Conservation (phyloP, 2,113 vertebrate genomes). For the Stegostoma tigrinum region DNA sequence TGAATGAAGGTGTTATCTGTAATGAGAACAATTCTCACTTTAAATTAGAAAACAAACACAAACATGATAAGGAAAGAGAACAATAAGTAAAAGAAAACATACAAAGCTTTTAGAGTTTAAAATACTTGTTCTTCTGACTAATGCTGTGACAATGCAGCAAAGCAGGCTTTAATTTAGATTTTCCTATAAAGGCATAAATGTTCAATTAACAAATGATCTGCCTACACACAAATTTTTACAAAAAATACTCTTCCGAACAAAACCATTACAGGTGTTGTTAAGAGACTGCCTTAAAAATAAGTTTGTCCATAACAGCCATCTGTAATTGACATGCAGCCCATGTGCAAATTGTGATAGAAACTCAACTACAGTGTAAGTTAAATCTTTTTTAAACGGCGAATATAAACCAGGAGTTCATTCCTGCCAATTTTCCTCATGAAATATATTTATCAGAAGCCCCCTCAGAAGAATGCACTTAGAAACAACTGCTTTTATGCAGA, state of each 20-base stretch:
- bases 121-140: background rate
- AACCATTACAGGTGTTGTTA: background rate
- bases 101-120: background rate
- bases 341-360: background rate
- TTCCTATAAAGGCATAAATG: background rate
- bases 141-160: background rate
- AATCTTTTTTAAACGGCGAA: background rate
- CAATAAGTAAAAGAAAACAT: background rate
- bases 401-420: background rate
- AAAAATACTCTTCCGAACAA: background rate
- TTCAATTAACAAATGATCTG: background rate
- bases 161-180: background rate
- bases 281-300: background rate
- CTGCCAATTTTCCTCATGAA: conserved; percentile 1
- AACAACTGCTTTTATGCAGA: conserved; percentile 18
- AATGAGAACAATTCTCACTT: background rate
- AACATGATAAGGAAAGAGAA: background rate
- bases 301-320: background rate
- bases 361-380: background rate
- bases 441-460: background rate
- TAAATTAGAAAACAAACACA: background rate
- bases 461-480: conserved; percentile 19
- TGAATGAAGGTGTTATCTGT: background rate
- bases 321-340: background rate
- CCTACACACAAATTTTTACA: too few species aligned